These are phyloP conservation scores for Pollenia griseotomentosa DNA, from an alignment of 2,888 invertebrate species.

Conservation along the genomic window DNA sequence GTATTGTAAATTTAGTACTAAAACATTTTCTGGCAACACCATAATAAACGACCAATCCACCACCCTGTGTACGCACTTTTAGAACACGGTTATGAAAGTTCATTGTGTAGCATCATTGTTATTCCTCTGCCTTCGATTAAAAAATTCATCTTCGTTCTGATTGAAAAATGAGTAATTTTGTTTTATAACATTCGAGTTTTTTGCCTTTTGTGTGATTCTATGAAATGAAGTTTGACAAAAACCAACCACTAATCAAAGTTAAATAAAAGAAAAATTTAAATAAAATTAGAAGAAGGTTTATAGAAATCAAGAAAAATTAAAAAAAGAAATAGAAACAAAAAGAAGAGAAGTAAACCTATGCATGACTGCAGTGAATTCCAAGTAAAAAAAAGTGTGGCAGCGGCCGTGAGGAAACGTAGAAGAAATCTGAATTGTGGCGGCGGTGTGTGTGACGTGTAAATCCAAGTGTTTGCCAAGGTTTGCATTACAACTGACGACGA, in stretches of 20 bases:
- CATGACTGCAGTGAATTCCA: conserved; percentile 72
- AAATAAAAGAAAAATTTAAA: background rate
- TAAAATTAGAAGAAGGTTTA: background rate
- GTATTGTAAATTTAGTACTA: background rate
- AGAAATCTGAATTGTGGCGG: conserved; percentile 68
- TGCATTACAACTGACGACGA: conserved; percentile 51
- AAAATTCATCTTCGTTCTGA: conserved; percentile 71
- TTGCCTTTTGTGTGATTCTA: conserved; percentile 54
- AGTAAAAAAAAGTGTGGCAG: conserved; percentile 70
- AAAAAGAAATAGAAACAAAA: conserved; percentile 31
- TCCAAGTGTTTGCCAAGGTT: conserved; percentile 71
- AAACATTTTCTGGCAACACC: conserved; percentile 22
- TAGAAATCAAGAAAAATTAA: conserved; percentile 29
- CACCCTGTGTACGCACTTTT: conserved; percentile 72
- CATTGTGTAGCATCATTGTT: conserved; percentile 67
- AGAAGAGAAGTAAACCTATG: conserved; percentile 68
- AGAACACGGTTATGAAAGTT: conserved; percentile 67
- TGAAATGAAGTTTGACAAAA: conserved; percentile 64
- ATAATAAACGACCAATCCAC: background rate
- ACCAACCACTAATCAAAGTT: background rate
- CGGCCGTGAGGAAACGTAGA: conserved; percentile 71
- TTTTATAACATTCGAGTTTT: conserved; percentile 70
- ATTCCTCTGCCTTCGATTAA: conserved; percentile 62
- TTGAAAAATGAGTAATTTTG: conserved; percentile 73
- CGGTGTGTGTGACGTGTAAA: conserved; percentile 73